A percentile compares a stretch with the other conserved stretches of the same genome.
phyloP scores from a whole-genome alignment of 2,797 vertebrate species.

The Brachyrhaphis roseni region DNA sequence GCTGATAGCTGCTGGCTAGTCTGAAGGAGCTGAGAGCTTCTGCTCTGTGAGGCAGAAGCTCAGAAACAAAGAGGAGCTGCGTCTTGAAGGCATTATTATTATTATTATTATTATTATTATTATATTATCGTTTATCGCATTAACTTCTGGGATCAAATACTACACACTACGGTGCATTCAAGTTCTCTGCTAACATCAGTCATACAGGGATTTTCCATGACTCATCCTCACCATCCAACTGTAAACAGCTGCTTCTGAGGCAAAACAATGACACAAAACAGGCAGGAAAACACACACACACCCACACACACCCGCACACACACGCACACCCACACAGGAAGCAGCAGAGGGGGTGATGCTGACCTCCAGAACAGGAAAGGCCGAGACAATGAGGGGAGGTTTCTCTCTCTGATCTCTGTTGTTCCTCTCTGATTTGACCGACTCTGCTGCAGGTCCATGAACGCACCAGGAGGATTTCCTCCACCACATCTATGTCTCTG shows the following conservation, averaged over 20 bases:
- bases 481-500: neutral
- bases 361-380: conserved; percentile 77
- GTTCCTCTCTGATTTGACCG: accelerated
- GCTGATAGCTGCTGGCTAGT: too few relatives aligned
- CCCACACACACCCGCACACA: neutral
- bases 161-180: neutral
- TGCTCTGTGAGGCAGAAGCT: too few relatives aligned
- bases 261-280: conserved; percentile 52
- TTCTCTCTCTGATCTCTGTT: conserved; percentile 24
- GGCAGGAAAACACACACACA: conserved; percentile 37
- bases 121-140: too few relatives aligned
- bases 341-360: conserved; percentile 38
- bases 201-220: neutral
- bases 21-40: too few relatives aligned
- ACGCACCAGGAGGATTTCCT: neutral
- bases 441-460: conserved; percentile 9
- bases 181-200: neutral
- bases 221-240: neutral
- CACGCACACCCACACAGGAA: conserved; percentile 38
- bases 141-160: too few relatives aligned
- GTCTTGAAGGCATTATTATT: too few relatives aligned
- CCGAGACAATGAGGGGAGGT: conserved; percentile 74
- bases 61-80: too few relatives aligned
- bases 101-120: too few relatives aligned
- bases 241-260: conserved; percentile 5